These are phyloP conservation scores for Limenitis camilla DNA, from an alignment of 2,888 invertebrate species.

Conservation along the genomic window DNA sequence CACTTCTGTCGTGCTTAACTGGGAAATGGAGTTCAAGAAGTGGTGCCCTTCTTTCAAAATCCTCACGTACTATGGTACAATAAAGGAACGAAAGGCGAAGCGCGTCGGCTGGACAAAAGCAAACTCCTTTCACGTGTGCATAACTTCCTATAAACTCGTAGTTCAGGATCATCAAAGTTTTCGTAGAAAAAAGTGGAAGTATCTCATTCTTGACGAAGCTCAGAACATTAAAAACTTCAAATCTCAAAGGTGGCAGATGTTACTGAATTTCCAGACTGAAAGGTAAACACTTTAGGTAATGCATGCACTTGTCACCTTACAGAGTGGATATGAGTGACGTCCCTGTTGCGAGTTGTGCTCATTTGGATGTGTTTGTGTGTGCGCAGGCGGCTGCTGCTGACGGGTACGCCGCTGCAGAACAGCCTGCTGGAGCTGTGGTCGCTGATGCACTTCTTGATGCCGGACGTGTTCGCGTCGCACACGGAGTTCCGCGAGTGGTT, in stretches of 20 bases:
- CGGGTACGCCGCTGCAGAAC: slow-evolving; percentile 97
- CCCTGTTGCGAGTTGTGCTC: neutral
- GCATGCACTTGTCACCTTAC: neutral
- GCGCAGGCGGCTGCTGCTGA: slow-evolving; percentile 86
- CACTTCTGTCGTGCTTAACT: slow-evolving; percentile 99
- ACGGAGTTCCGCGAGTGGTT: slow-evolving; percentile 99
- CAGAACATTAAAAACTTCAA: slow-evolving; percentile 99
- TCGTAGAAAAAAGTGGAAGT: slow-evolving; percentile 97
- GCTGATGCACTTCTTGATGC: slow-evolving; percentile 98
- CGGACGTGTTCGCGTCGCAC: slow-evolving; percentile 96
- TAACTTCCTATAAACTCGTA: slow-evolving; percentile 97
- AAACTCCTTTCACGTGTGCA: slow-evolving; percentile 98
- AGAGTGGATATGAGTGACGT: neutral
- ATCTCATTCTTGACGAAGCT: slow-evolving; percentile 97
- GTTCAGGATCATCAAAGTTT: slow-evolving; percentile 99
- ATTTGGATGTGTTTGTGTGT: neutral
- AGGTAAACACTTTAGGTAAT: slow-evolving; percentile 70
- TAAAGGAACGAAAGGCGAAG: slow-evolving; percentile 94
- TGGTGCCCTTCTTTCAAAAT: slow-evolving; percentile 99
- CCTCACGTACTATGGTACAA: slow-evolving; percentile 97
- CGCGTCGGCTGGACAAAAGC: slow-evolving; percentile 98
- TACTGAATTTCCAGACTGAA: slow-evolving; percentile 95
- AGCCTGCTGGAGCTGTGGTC: slow-evolving; percentile 98
- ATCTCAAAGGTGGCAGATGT: slow-evolving; percentile 97
- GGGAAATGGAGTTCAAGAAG: slow-evolving; percentile 99